Base-by-base conservation (phyloP, 2,113 vertebrate genomes). In the Chauna torquata region DNA sequence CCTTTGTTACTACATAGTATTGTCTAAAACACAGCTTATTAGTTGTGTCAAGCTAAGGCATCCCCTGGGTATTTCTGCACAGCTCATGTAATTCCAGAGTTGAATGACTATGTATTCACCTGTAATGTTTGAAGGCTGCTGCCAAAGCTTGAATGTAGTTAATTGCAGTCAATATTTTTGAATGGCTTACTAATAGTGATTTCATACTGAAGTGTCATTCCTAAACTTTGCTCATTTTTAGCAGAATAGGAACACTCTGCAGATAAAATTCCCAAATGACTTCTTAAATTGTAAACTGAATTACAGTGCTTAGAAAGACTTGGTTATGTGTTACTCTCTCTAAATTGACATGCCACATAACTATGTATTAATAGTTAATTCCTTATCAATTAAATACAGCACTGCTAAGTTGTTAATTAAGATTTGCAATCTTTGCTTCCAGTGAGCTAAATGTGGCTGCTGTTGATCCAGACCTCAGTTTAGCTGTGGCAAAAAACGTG, bases 371-470 rank as follows among this genome's bases (percentile, higher is more conserved):
- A n/a, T 70, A 85, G 82, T 42, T 80, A 70, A 68, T 75, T 88
- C 75, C 62, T 55, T 82, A 76, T 87, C 20, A 28, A 40, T 89
- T 82, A 94, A 95, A 57, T 80, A 55, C 59, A 55, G 34, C 24
- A 11, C 57, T 61, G 4, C 70, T 65, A 15, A 74, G n/a, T 55
- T 89, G 45, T 32, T 95, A 83, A 91, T 87, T 81, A 55, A 81
- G 22, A 49, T 96, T 77, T 94, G 30, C 90, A 49, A 91, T 84
- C 88, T 97, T 97, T 94, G 7, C 95, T 96, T 97, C 30, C 96
- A 99, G 99, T 96, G 99, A 99, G 97, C 97, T 99, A 83, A 99
- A 99, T 25, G 99, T 99, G 70, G 99, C 99, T n/a, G 98, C 98
- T 44, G 99, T 99, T 79, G 99, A 99, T 97, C 97, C 98, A 77